Conservation (phyloP, 2,113 vertebrate genomes). For the Eretmochelys imbricata region DNA sequence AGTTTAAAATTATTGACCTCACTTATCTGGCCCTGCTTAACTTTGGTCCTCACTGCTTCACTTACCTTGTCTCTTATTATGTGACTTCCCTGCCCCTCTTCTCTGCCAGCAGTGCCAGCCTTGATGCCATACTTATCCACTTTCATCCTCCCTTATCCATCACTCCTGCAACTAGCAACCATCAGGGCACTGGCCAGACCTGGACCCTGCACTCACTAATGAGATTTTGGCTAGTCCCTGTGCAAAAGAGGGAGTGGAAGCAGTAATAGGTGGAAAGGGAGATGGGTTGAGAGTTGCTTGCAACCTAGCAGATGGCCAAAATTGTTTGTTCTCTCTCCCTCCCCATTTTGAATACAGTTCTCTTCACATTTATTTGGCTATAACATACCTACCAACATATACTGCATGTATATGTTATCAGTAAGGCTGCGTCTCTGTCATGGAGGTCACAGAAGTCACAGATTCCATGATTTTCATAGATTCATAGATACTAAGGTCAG, state of each 20-base stretch:
- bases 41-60: neutral
- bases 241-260: neutral
- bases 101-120: slow-evolving; percentile 20
- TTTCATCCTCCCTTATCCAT: slow-evolving; percentile 15
- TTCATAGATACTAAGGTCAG: no score
- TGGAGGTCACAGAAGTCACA: no score
- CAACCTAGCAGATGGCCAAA: neutral
- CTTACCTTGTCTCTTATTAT: neutral
- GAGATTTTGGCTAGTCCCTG: slow-evolving; percentile 1
- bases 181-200: slow-evolving; percentile 19
- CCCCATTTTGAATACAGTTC: accelerated
- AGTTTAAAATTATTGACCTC: neutral
- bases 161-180: slow-evolving; percentile 32
- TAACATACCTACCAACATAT: neutral
- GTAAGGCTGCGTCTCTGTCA: no score
- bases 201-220: slow-evolving; percentile 3
- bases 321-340: neutral
- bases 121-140: slow-evolving; percentile 25
- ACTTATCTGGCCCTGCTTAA: neutral
- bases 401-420: neutral
- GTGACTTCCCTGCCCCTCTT: neutral
- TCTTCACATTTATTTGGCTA: neutral
- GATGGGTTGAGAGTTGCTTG: neutral
- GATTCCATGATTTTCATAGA: no score
- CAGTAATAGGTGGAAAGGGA: neutral